These are phyloP conservation scores for Lutjanus argentimaculatus DNA, from an alignment of 2,797 vertebrate genomes.

Conservation along the genomic window DNA sequence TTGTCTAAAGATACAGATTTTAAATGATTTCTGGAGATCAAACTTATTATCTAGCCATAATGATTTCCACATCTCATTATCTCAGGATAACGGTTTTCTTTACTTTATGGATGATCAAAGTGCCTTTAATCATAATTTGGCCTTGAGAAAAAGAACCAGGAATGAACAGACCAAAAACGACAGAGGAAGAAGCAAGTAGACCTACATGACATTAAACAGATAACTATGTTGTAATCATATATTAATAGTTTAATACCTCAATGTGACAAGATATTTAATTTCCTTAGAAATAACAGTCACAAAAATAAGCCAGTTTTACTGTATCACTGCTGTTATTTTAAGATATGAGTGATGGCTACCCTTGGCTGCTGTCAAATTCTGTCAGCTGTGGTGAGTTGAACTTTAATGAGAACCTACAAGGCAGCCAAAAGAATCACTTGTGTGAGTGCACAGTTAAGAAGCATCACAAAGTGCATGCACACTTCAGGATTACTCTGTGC, in stretches of 20 bases:
- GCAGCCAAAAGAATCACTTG: background rate
- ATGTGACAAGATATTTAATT: background rate
- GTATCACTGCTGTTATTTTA: background rate
- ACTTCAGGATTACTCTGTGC: background rate
- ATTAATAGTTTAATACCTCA: background rate
- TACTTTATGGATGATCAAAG: background rate
- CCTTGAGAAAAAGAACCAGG: background rate
- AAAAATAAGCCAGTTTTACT: background rate
- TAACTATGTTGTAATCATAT: background rate
- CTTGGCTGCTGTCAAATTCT: background rate
- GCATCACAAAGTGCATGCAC: background rate
- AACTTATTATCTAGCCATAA: background rate
- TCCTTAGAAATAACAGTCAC: background rate
- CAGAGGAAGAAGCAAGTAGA: background rate
- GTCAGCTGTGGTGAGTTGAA: background rate
- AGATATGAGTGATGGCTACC: background rate
- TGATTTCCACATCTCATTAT: background rate
- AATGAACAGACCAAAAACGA: background rate
- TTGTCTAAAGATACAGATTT: background rate
- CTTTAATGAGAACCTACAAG: background rate
- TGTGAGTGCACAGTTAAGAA: background rate
- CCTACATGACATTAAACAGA: background rate
- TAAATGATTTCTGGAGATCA: background rate
- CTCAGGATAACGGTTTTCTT: background rate
- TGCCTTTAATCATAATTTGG: background rate